Percentiles rank a stretch among this genome's conserved stretches.
Evolutionary conservation across 2,797 vertebrate species (phyloP).

Genomic region (Phoeniculus purpureus): DNA sequence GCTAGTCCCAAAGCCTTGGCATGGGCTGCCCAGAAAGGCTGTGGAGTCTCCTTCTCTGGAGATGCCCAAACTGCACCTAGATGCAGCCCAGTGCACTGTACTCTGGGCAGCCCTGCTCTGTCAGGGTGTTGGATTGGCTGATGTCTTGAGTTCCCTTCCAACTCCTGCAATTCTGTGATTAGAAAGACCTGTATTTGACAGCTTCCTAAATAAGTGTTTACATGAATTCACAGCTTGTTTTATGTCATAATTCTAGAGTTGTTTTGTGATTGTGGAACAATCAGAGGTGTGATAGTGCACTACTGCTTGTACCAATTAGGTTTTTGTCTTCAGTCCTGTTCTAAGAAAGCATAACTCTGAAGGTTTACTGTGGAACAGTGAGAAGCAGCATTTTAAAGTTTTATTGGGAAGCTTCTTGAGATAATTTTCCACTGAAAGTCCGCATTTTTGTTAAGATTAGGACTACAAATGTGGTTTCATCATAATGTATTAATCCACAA

Average conservation of each 20-base stretch:
- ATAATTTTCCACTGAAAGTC: neutral
- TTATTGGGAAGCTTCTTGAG: neutral
- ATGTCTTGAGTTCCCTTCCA: no score
- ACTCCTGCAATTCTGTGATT: no score
- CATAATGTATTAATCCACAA: neutral
- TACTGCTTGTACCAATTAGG: neutral
- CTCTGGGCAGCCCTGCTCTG: no score
- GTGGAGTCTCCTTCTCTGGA: no score
- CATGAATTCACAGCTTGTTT: neutral
- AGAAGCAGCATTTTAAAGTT: neutral
- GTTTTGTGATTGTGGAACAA: neutral
- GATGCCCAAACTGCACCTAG: no score
- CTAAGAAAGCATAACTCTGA: neutral
- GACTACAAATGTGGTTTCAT: neutral
- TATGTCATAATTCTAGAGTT: neutral
- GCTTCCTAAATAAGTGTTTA: conserved; percentile 3
- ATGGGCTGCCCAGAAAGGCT: no score
- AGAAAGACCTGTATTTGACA: neutral
- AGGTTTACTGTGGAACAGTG: neutral
- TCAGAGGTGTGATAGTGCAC: neutral
- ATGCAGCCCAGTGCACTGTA: no score
- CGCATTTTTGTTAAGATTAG: neutral
- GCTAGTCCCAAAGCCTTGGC: no score
- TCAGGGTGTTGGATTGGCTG: no score
- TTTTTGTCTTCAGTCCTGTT: neutral